Conservation (phyloP, 2,113 vertebrate species). For the Pluvianellus socialis region DNA sequence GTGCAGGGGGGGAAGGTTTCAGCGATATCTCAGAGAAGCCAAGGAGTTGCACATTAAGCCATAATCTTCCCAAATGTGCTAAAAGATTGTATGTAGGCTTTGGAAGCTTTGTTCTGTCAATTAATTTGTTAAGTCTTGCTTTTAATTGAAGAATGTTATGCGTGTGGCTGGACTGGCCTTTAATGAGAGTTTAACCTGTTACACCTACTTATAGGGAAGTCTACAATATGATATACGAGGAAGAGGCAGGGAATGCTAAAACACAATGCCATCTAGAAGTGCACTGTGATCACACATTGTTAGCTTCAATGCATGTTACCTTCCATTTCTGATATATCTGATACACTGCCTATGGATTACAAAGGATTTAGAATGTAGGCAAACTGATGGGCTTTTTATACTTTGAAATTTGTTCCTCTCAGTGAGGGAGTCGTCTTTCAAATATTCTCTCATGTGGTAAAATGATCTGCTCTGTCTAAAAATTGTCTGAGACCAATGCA, state of each 20-base stretch:
- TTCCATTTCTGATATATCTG: neutral
- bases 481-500: neutral
- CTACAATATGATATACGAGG: neutral
- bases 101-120: slow-evolving; percentile 55
- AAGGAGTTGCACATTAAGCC: slow-evolving; percentile 39
- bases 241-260: neutral
- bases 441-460: neutral
- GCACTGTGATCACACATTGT: neutral
- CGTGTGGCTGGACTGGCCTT: slow-evolving; percentile 31
- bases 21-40: slow-evolving; percentile 7
- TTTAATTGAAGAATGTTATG: slow-evolving; percentile 27
- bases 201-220: neutral
- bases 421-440: neutral
- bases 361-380: neutral
- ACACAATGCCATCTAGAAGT: neutral
- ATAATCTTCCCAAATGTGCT: slow-evolving; percentile 57
- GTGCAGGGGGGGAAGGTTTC: slow-evolving; percentile 57
- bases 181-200: slow-evolving; percentile 69
- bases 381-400: neutral
- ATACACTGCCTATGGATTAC: neutral
- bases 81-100: slow-evolving; percentile 59
- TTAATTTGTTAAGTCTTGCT: slow-evolving; percentile 67
- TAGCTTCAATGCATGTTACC: neutral
- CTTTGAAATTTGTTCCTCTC: neutral
- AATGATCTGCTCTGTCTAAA: neutral